phyloP scores from a whole-genome alignment of 2,888 invertebrate species.

The Pardosa pseudoannulata region DNA sequence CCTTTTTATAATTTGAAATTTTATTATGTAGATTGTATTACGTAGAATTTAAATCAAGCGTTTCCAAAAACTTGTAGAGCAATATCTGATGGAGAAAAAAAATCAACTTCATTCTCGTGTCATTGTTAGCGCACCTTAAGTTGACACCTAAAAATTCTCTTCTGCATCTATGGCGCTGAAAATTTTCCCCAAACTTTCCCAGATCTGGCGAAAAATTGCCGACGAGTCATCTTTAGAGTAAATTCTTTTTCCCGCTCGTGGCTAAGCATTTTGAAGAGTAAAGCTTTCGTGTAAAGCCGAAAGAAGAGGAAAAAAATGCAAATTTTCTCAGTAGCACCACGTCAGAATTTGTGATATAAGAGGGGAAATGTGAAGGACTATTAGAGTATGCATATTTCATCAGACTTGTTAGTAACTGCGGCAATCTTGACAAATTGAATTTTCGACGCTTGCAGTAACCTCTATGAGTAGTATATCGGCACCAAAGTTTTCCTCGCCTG shows the following conservation, averaged over 20 bases:
- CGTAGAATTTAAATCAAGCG: too few relatives aligned
- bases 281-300: background rate
- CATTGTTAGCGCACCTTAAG: too few relatives aligned
- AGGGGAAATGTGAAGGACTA: background rate
- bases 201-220: background rate
- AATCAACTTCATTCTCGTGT: too few relatives aligned
- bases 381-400: conserved; percentile 3
- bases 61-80: too few relatives aligned
- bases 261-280: background rate
- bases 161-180: background rate
- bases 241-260: background rate
- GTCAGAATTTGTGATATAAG: background rate
- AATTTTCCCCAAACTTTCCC: background rate
- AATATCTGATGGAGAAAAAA: too few relatives aligned
- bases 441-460: background rate
- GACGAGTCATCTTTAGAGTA: background rate
- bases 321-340: background rate
- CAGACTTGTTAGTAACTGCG: background rate
- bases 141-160: too few relatives aligned
- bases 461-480: too few relatives aligned
- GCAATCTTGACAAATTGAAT: conserved; percentile 1
- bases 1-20: too few relatives aligned
- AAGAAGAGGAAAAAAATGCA: background rate
- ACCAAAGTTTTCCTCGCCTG: background rate
- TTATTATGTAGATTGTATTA: too few relatives aligned